A percentile compares a stretch with the other conserved stretches of the same genome.
Evolutionary conservation across 1,140 invertebrate species (phyloP).

Genomic region (Oryzaephilus surinamensis): DNA sequence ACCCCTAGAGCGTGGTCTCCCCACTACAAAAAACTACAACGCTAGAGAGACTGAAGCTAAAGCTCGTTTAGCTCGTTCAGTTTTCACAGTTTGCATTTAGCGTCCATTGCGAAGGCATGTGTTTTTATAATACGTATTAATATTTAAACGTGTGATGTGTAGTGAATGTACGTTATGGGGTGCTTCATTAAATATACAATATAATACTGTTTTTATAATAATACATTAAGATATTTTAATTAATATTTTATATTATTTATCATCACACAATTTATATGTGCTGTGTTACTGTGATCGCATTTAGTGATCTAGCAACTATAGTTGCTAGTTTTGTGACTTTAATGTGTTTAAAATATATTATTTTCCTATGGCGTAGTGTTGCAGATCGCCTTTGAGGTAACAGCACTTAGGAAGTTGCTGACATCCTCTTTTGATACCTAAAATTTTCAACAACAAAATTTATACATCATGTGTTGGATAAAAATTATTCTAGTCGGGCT

Average conservation of each 20-base stretch:
- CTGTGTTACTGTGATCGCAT: slow-evolving; percentile 19
- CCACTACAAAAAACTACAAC: slow-evolving; percentile 27
- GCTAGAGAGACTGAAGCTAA: too few relatives aligned
- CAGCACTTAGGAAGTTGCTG: slow-evolving; percentile 29
- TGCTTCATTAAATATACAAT: too few relatives aligned
- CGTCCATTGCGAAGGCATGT: slow-evolving; percentile 17
- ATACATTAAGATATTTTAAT: not conserved
- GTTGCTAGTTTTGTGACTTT: slow-evolving; percentile 15
- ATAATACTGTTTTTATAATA: not conserved
- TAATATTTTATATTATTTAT: not conserved
- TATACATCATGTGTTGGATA: slow-evolving; percentile 37
- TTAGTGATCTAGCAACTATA: slow-evolving; percentile 6
- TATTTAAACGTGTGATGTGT: too few relatives aligned
- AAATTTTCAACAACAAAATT: slow-evolving; percentile 16
- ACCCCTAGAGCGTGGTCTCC: slow-evolving; percentile 34
- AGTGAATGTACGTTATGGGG: slow-evolving; percentile 23
- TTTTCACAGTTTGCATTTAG: slow-evolving; percentile 25
- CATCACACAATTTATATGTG: slow-evolving; percentile 16
- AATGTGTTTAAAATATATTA: slow-evolving; percentile 20
- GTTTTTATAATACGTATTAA: slow-evolving; percentile 1
- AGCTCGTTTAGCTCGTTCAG: slow-evolving; percentile 10
- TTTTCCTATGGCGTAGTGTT: slow-evolving; percentile 35
- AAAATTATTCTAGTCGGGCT: slow-evolving; percentile 25
- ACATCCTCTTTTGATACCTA: too few relatives aligned
- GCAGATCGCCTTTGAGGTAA: slow-evolving; percentile 34